Base-by-base conservation (phyloP, 2,888 invertebrate genomes). In the Sycophila texana region DNA sequence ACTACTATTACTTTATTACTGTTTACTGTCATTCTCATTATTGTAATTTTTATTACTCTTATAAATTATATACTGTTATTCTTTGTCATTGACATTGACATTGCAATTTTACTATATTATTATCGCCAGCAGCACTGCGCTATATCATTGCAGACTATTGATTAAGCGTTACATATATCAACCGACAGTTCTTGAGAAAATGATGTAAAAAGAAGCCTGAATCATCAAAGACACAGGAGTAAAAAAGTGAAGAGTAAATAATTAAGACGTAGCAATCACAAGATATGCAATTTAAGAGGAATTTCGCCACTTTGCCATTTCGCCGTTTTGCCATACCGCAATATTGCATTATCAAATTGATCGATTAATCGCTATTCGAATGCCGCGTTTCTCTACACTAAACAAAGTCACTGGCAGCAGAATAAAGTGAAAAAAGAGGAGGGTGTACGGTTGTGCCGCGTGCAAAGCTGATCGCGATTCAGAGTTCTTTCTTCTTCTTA, bases 1-100 rank as follows among this genome's bases (percentile, higher is more conserved):
- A 83, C 82, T 83, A 83, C 86, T 83, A 84, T 84, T 83, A 84
- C 83, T 75, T 84, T 81, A 80, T 82, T 82, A 81, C 81, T 82
- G 82, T 84, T 82, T 74, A 83, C 84, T 84, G 82, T 82, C 82
- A 77, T 63, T 68, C 70, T 51, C 39, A 70, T 65, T 16, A 55
- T 68, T 39, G 68, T 79, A 26, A 30, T 71, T 49, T 81, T 81
- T 73, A 68, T 82, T 70, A 82, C 79, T 79, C 81, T 78, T 39
- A 71, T 79, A 84, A 84, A 80, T 80, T 77, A 80, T 80, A 77
- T 77, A 79, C 74, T 77, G 77, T 81, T 82, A 80, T 79, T 79
- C 77, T 81, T 68, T 79, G 77, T 79, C 79, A 81, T 77, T 72
- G 74, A 53, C 79, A 82, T 77, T 72, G 74, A 75, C 68, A 79